These are phyloP conservation scores for Cyclopterus lumpus DNA, from an alignment of 2,797 vertebrate genomes.

Conservation along the genomic window DNA sequence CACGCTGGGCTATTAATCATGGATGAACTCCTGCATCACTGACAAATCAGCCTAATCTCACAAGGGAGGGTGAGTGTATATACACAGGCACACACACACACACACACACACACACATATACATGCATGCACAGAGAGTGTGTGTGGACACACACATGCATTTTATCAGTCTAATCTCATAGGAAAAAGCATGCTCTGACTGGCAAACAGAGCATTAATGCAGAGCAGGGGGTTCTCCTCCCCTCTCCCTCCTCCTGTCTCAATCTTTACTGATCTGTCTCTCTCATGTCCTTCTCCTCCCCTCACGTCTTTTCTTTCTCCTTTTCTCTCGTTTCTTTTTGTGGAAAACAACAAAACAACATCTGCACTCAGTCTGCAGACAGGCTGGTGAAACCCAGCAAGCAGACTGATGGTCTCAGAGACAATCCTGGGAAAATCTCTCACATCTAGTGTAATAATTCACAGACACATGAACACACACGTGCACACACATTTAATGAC, in stretches of 20 bases:
- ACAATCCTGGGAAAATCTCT: conserved; percentile 16
- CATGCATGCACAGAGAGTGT: conserved; percentile 33
- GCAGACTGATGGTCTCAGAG: conserved; percentile 41
- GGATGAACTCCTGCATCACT: conserved; percentile 87
- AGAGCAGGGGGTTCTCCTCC: conserved; percentile 71
- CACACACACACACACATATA: conserved; percentile 26
- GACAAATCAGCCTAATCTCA: conserved; percentile 86
- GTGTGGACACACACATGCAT: conserved; percentile 68
- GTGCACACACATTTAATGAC: conserved; percentile 28
- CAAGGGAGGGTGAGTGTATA: conserved; percentile 67
- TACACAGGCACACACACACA: conserved; percentile 39
- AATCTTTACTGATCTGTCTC: conserved; percentile 68
- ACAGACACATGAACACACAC: conserved; percentile 13
- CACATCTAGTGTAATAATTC: not conserved
- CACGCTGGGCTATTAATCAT: conserved; percentile 85
- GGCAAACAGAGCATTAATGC: conserved; percentile 81
- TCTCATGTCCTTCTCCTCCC: conserved; percentile 63
- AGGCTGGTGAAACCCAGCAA: conserved; percentile 25
- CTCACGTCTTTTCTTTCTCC: conserved; percentile 34
- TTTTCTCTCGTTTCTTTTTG: conserved; percentile 40
- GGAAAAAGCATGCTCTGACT: conserved; percentile 80
- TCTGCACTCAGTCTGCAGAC: conserved; percentile 51
- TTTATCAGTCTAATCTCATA: conserved; percentile 80
- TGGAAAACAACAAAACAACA: conserved; percentile 63
- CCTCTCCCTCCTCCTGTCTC: conserved; percentile 59